Percentiles rank a stretch among this genome's conserved stretches.
phyloP scores from a whole-genome alignment of 1,140 invertebrate species.

The Eulimnadia texana region DNA sequence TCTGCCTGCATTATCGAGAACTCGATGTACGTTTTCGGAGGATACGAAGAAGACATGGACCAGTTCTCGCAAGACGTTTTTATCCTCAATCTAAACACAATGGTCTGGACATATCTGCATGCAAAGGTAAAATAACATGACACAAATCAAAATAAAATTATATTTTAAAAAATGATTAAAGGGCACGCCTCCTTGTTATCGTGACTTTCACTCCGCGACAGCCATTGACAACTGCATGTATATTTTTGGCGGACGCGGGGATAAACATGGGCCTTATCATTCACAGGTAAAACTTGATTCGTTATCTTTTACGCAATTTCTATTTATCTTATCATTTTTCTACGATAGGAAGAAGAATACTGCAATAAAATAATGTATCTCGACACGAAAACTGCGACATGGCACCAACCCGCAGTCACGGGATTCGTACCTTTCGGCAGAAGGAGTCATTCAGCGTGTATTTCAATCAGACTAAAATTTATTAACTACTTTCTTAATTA shows the following conservation, averaged over 20 bases:
- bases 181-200: constrained; percentile 45
- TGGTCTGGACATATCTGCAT: constrained; percentile 49
- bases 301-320: too few relatives aligned
- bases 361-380: constrained; percentile 60
- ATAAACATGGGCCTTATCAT: constrained; percentile 44
- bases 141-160: not conserved
- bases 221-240: constrained; percentile 59
- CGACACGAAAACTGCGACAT: constrained; percentile 49
- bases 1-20: constrained; percentile 65
- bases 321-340: too few relatives aligned
- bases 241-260: constrained; percentile 69
- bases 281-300: constrained; percentile 34
- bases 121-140: constrained; percentile 32
- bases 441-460: constrained; percentile 76
- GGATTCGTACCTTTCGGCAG: constrained; percentile 50
- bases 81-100: constrained; percentile 52
- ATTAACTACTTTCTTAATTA: too few relatives aligned
- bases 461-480: too few relatives aligned
- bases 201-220: constrained; percentile 78
- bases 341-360: constrained; percentile 46
- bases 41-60: constrained; percentile 62
- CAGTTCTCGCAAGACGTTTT: constrained; percentile 66
- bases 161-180: constrained; percentile 20
- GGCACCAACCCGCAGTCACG: constrained; percentile 42
- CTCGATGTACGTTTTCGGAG: constrained; percentile 82